phyloP scores from a whole-genome alignment of 2,888 invertebrate species.

The Hydropsyche betteni region DNA sequence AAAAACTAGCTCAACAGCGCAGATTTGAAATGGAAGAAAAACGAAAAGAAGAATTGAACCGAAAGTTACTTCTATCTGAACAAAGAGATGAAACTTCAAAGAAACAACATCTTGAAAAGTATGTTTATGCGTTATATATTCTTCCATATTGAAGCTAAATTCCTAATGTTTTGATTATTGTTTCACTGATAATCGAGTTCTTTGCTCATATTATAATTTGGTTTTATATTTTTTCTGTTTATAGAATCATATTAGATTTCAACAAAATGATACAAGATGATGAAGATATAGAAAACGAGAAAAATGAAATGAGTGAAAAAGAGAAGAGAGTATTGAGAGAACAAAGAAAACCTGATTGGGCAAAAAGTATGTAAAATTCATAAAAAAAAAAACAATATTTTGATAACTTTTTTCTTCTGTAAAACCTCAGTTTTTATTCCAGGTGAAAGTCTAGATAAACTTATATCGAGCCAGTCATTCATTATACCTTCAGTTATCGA shows the following conservation, averaged over 20 bases:
- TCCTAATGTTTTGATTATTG: not conserved
- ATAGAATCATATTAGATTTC: constrained; percentile 60
- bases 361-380: constrained; percentile 57
- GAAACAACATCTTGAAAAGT: not conserved
- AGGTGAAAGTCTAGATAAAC: constrained; percentile 61
- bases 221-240: not conserved
- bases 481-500: constrained; percentile 62
- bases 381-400: constrained; percentile 30
- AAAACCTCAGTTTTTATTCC: constrained; percentile 52
- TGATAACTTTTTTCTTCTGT: constrained; percentile 28
- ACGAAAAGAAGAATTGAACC: constrained; percentile 59
- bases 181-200: not conserved
- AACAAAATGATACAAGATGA: constrained; percentile 61
- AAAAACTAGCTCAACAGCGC: constrained; percentile 39
- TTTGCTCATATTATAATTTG: not conserved
- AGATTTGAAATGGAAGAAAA: constrained; percentile 60
- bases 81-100: not conserved
- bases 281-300: constrained; percentile 57
- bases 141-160: not conserved
- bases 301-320: constrained; percentile 59
- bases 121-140: not conserved
- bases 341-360: constrained; percentile 60
- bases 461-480: constrained; percentile 62
- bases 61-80: constrained; percentile 53
- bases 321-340: constrained; percentile 56